A percentile compares a stretch with the other conserved stretches of the same genome.
phyloP scores from a whole-genome alignment of 2,888 invertebrate species.

The Agrochola litura region DNA sequence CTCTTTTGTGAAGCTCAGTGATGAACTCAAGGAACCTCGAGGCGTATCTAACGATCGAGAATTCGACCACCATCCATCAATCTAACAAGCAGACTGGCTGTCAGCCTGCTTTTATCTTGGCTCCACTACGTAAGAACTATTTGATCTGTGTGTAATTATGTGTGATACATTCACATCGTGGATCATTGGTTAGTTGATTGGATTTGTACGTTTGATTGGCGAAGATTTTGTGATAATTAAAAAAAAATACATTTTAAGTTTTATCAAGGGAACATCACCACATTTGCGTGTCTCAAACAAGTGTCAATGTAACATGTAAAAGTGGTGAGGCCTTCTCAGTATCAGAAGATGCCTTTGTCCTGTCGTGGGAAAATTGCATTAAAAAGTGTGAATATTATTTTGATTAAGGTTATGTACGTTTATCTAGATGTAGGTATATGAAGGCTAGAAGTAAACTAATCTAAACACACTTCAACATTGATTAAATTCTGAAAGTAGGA shows the following conservation, averaged over 20 bases:
- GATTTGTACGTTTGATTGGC: not conserved
- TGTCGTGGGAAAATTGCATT: too few relatives aligned
- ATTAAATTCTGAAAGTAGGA: not conserved
- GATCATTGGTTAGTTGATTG: not conserved
- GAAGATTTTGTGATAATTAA: not conserved
- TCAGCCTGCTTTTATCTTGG: conserved; percentile 10
- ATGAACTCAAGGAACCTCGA: not conserved
- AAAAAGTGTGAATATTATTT: not conserved
- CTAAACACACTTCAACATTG: not conserved
- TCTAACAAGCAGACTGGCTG: conserved; percentile 13
- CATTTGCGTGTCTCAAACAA: too few relatives aligned
- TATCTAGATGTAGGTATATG: not conserved
- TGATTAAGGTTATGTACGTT: not conserved
- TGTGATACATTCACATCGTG: conserved; percentile 1
- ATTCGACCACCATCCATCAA: conserved; percentile 38
- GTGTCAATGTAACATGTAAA: not conserved
- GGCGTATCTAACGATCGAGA: conserved; percentile 26
- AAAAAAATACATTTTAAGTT: not conserved
- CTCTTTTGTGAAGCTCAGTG: conserved; percentile 10
- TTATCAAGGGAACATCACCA: too few relatives aligned
- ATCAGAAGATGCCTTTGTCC: not conserved
- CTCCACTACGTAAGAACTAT: conserved; percentile 20
- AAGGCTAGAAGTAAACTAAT: not conserved
- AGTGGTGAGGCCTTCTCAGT: not conserved
- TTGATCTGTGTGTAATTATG: conserved; percentile 28